Evolutionary conservation across 2,113 vertebrate genomes (phyloP).

Genomic region (Pterocles burchelli): DNA sequence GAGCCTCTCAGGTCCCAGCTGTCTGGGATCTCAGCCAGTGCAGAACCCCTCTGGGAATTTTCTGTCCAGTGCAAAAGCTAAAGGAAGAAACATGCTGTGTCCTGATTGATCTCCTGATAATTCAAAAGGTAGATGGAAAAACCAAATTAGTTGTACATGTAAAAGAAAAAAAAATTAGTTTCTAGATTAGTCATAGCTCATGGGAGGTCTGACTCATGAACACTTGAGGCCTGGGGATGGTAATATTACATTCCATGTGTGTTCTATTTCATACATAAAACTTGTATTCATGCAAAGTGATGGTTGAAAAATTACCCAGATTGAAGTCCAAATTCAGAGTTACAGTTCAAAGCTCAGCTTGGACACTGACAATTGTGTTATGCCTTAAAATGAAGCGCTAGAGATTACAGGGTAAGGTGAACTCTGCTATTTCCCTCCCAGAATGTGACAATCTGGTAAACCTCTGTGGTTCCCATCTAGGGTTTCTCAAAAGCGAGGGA

Average conservation of each 20-base stretch:
- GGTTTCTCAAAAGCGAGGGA: background rate
- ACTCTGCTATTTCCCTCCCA: background rate
- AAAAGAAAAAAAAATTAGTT: background rate
- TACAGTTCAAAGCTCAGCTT: background rate
- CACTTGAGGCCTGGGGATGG: background rate
- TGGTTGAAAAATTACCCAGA: background rate
- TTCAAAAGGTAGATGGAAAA: conserved; percentile 34
- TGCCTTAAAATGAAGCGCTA: background rate
- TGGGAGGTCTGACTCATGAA: conserved; percentile 48
- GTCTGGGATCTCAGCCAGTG: conserved; percentile 16
- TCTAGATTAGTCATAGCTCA: conserved; percentile 36
- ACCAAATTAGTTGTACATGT: background rate
- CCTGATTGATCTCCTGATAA: conserved; percentile 24
- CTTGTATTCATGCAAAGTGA: background rate
- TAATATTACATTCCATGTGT: background rate
- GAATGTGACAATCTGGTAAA: background rate
- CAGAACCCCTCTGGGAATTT: background rate
- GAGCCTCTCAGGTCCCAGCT: background rate
- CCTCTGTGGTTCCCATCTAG: background rate
- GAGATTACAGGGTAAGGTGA: background rate
- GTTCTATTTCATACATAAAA: conserved; percentile 2
- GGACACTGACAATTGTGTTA: background rate
- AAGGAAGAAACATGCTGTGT: conserved; percentile 2
- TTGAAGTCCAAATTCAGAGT: background rate
- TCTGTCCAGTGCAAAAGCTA: background rate